These are phyloP conservation scores for Terrapene triunguis DNA, from an alignment of 2,113 vertebrate species.

Conservation along the genomic window DNA sequence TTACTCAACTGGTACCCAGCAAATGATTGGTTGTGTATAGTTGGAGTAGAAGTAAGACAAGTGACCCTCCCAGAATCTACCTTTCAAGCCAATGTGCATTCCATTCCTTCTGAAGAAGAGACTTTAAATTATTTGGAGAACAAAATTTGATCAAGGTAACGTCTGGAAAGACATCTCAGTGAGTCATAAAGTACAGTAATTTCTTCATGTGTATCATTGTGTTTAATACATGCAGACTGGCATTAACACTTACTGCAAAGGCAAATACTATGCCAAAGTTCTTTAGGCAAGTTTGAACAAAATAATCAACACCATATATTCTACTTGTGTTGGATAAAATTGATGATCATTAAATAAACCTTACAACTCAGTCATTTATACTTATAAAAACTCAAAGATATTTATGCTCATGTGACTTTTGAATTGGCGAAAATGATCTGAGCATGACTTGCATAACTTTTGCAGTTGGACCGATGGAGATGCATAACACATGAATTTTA, in stretches of 20 bases:
- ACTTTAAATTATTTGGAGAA: constrained; percentile 21
- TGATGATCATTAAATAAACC: constrained; percentile 43
- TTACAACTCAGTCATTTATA: neutral
- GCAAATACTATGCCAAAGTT: constrained; percentile 36
- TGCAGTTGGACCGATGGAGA: neutral
- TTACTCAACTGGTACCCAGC: neutral
- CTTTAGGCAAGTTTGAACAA: constrained; percentile 54
- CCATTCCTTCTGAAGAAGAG: neutral
- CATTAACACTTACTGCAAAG: constrained; percentile 4
- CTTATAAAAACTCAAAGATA: neutral
- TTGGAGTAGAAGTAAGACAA: neutral
- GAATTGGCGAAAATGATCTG: constrained; percentile 50
- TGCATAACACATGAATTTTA: neutral
- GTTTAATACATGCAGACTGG: constrained; percentile 34
- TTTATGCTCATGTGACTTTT: neutral
- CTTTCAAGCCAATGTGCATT: neutral
- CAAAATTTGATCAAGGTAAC: constrained; percentile 22
- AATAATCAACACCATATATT: neutral
- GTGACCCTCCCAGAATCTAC: neutral
- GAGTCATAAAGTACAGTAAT: constrained; percentile 62
- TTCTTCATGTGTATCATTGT: constrained; percentile 56
- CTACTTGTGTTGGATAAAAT: neutral
- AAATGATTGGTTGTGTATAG: neutral
- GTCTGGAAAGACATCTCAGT: constrained; percentile 65
- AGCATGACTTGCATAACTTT: constrained; percentile 1